A percentile compares a stretch with the other conserved stretches of the same genome.
Evolutionary conservation across 2,113 vertebrate species (phyloP).

Genomic region (Sylvicapra grimmia): DNA sequence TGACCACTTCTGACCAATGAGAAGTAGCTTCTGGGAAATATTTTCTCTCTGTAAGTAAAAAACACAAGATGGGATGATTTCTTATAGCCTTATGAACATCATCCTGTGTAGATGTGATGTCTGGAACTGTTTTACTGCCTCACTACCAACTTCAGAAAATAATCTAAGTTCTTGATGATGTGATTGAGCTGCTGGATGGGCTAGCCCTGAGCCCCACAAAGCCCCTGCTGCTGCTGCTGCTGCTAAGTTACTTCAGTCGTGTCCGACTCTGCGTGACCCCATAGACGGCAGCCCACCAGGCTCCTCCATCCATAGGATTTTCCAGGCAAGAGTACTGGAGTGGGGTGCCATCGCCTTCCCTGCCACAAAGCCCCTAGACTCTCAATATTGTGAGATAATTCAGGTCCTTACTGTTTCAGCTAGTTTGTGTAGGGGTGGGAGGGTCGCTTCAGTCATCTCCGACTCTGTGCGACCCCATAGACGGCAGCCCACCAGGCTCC

Average conservation of each 20-base stretch:
- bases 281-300: too few relatives aligned
- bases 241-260: too few relatives aligned
- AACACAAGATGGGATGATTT: neutral
- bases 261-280: too few relatives aligned
- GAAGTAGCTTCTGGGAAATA: neutral
- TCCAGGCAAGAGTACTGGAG: too few relatives aligned
- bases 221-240: too few relatives aligned
- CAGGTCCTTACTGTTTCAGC: neutral
- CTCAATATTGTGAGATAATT: neutral
- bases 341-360: too few relatives aligned
- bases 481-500: too few relatives aligned
- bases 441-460: accelerated
- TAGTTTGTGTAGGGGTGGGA: neutral
- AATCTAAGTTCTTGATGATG: neutral
- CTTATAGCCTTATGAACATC: neutral
- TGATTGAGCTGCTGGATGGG: neutral
- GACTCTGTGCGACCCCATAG: too few relatives aligned
- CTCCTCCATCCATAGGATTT: too few relatives aligned
- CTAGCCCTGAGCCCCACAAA: neutral
- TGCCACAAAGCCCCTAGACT: neutral
- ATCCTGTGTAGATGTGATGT: neutral
- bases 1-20: neutral
- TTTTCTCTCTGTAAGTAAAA: neutral
- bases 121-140: neutral
- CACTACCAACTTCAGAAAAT: neutral